Evolutionary conservation across 2,113 vertebrate genomes (phyloP), one percentile per base, ranked within the genome.

Genomic region (Micromys minutus): DNA sequence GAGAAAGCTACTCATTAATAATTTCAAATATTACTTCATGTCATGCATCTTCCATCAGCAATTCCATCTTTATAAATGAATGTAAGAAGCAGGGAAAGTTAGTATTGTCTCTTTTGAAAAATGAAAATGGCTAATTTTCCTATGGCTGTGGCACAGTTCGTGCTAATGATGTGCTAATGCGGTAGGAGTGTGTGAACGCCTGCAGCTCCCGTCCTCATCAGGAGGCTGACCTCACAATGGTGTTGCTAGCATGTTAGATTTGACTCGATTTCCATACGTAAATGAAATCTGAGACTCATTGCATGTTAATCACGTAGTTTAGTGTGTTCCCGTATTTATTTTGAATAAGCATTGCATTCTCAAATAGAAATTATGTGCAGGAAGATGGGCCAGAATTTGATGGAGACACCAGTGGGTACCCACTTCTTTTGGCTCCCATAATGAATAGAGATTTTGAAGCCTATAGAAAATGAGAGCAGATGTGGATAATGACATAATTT

Each of bases 401-500:
- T 42, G 47, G 96, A 87, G 90, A 97, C n/a, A 71, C 36, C 50
- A 19, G 85, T 90, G 61, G 84, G 47, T 86, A 59, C 63, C 84
- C 76, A 95, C 97, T 97, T 93, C 63, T 93, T 96, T 96, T 95
- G 87, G 93, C 45, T 95, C 34, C 34, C 69, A 61, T 45, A 79
- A 93, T 95, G 93, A 96, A 86, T n/a, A 92, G 80, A 94, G 90
- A 89, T 89, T 89, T 91, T 93, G 92, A 96, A 97, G 79, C 83
- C 85, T 94, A 91, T 87, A 93, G 83, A 96, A 95, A 97, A 92
- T 91, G 89, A 92, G 92, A 95, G 89, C 90, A 96, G 94, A 96
- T 96, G 95, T 96, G 91, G 72, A 94, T 94, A 96, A 96, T 90
- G 88, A 93, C 89, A 90, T 31, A 50, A 91, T 96, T 97, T 95